These are phyloP conservation scores for Pelodytes ibericus DNA, from an alignment of 2,797 vertebrate genomes.

Conservation along the genomic window DNA sequence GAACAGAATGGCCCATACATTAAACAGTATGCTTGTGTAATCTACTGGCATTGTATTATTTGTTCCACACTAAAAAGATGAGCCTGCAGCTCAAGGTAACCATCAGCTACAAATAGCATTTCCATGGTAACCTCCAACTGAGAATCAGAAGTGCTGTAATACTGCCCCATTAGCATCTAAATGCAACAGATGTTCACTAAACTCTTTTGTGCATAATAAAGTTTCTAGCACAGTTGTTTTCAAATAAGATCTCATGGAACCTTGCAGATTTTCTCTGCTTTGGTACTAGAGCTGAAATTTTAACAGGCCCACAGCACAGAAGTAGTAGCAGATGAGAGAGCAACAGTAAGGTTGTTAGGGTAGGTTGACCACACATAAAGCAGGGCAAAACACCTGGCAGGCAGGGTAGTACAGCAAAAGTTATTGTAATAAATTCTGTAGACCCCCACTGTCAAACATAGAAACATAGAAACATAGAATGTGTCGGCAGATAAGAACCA, in stretches of 20 bases:
- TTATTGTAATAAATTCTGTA: too few species aligned
- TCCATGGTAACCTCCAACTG: background rate
- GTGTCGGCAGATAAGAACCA: too few species aligned
- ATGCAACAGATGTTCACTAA: slow-evolving; percentile 6
- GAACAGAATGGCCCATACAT: background rate
- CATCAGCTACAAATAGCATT: background rate
- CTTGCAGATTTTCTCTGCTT: background rate
- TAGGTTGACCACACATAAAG: too few species aligned
- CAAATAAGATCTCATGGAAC: background rate
- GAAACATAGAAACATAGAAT: too few species aligned
- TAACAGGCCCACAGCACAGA: too few species aligned
- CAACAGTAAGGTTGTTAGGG: too few species aligned
- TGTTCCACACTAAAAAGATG: background rate
- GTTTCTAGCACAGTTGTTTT: background rate
- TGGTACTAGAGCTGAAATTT: background rate
- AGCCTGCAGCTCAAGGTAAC: slow-evolving; percentile 1
- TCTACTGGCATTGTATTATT: background rate
- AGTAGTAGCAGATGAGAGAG: too few species aligned
- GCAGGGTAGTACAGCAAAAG: too few species aligned
- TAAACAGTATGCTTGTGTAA: background rate
- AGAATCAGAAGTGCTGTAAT: background rate
- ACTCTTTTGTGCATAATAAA: background rate
- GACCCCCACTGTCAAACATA: too few species aligned
- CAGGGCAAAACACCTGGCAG: too few species aligned
- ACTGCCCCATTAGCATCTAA: background rate